Evolutionary conservation across 2,113 vertebrate genomes (phyloP).

Genomic region (Aspidoscelis tigris): DNA sequence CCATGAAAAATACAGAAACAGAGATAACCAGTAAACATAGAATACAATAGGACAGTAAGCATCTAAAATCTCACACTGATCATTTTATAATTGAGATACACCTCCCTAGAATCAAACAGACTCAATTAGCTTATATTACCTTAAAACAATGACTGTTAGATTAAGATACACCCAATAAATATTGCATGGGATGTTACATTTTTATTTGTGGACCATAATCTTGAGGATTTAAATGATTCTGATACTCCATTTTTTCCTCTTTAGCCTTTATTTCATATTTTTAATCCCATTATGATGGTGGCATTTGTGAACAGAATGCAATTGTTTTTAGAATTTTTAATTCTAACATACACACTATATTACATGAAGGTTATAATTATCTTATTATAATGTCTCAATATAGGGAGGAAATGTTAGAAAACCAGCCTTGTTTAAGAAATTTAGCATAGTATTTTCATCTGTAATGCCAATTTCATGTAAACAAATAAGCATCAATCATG

Average conservation of each 20-base stretch:
- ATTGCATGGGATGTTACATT: no score
- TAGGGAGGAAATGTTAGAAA: no score
- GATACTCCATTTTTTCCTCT: background rate
- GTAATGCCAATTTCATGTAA: background rate
- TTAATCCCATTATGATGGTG: background rate
- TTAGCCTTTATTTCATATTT: constrained; percentile 1
- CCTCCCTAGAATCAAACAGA: background rate
- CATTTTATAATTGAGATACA: background rate
- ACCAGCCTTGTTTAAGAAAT: background rate
- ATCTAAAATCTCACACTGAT: background rate
- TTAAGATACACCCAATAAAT: background rate
- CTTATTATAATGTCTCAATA: no score
- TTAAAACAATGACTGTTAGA: background rate
- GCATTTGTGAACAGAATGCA: background rate
- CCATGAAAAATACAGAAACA: no score
- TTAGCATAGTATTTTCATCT: background rate
- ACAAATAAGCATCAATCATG: background rate
- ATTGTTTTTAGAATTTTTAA: background rate
- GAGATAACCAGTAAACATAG: no score
- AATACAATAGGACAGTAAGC: no score
- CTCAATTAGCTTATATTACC: background rate
- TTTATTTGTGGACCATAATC: background rate
- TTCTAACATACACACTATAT: background rate
- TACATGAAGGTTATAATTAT: no score
- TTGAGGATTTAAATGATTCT: background rate